Evolutionary conservation across 2,113 vertebrate species (phyloP).

Genomic region (Struthidea cinerea): DNA sequence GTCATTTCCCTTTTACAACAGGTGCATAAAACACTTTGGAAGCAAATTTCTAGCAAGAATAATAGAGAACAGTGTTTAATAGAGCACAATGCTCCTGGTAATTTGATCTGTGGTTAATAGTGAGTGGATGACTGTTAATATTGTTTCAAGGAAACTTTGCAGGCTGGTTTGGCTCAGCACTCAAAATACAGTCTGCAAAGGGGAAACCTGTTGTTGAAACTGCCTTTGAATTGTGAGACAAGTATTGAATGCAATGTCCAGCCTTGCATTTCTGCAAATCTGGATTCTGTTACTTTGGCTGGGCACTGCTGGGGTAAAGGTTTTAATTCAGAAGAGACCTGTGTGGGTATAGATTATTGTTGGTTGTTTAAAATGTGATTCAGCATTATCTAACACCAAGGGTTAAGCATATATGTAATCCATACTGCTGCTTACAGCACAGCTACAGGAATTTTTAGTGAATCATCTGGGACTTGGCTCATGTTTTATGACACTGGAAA

Average conservation of each 20-base stretch:
- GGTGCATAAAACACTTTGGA: slow-evolving; percentile 29
- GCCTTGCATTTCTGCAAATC: background rate
- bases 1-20: background rate
- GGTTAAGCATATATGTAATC: background rate
- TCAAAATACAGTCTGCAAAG: background rate
- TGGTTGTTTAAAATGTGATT: background rate
- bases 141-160: background rate
- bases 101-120: slow-evolving; percentile 5
- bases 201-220: background rate
- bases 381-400: background rate
- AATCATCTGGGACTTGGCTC: background rate
- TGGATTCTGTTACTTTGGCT: background rate
- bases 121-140: background rate
- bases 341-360: background rate
- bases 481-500: background rate
- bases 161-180: background rate
- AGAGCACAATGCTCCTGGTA: background rate
- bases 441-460: background rate
- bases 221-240: background rate
- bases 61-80: background rate
- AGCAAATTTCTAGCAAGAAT: slow-evolving; percentile 2
- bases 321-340: background rate
- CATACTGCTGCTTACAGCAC: background rate
- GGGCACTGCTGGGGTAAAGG: background rate
- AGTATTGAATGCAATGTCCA: background rate